phyloP scores from a whole-genome alignment of 1,140 invertebrate genomes.

The Cardiocondyla obscurior region DNA sequence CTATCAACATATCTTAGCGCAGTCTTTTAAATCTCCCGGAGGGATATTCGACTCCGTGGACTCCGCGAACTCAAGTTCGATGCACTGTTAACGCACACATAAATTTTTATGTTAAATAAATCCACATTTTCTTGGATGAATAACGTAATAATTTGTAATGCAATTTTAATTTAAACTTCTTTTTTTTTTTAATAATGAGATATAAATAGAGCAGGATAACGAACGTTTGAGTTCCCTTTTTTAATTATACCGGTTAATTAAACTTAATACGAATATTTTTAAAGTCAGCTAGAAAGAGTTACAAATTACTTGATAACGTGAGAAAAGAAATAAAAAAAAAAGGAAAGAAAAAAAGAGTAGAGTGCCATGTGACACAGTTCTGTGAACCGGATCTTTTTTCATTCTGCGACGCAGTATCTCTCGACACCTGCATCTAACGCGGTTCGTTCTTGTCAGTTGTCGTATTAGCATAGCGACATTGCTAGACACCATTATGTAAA shows the following conservation, averaged over 20 bases:
- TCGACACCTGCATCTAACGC: not conserved
- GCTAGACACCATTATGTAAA: not conserved
- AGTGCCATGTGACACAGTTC: not conserved
- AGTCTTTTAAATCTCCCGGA: not conserved
- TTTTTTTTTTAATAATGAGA: no score
- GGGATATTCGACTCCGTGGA: not conserved
- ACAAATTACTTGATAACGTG: not conserved
- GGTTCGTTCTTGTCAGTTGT: not conserved
- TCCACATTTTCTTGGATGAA: not conserved
- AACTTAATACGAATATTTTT: no score
- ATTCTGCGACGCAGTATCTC: not conserved
- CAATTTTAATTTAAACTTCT: no score
- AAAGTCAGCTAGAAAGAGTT: not conserved
- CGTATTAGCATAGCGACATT: not conserved
- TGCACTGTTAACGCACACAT: not conserved
- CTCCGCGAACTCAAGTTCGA: not conserved
- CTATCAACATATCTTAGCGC: constrained; percentile 21
- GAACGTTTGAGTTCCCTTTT: not conserved
- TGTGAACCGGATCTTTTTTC: not conserved
- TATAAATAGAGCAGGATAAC: not conserved
- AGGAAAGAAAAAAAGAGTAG: not conserved
- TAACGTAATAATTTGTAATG: not conserved
- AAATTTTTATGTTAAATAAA: not conserved
- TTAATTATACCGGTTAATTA: not conserved
- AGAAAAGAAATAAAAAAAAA: not conserved